Conservation (phyloP, 2,888 invertebrate genomes). For the Chloromyia formosa region DNA sequence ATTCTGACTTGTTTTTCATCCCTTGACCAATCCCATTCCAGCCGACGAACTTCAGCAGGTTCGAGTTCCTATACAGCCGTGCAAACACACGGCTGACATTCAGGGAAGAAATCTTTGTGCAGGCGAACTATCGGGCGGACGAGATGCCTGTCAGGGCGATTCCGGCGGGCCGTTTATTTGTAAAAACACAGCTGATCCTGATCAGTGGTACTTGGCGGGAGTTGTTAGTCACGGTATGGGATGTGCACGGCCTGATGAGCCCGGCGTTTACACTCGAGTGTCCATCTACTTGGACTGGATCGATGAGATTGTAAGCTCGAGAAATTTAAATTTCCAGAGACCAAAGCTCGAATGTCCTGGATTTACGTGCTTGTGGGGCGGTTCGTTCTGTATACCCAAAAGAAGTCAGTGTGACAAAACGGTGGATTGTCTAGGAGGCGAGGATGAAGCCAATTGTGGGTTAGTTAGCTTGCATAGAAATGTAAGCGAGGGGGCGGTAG, state of each 20-base stretch:
- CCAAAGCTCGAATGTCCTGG: constrained; percentile 77
- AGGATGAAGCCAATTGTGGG: constrained; percentile 79
- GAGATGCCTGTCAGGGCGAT: constrained; percentile 80
- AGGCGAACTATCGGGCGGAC: constrained; percentile 76
- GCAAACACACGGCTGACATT: constrained; percentile 73
- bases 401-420: constrained; percentile 75
- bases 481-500: neutral
- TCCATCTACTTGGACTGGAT: constrained; percentile 81
- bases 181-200: constrained; percentile 71
- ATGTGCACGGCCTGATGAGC: constrained; percentile 80
- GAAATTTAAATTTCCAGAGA: constrained; percentile 55
- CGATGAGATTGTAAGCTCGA: constrained; percentile 63
- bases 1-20: no score
- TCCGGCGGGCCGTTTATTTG: constrained; percentile 88
- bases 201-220: constrained; percentile 83
- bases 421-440: constrained; percentile 80
- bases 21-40: constrained; percentile 56
- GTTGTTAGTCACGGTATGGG: constrained; percentile 89
- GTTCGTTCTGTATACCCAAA: constrained; percentile 73
- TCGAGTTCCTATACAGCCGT: constrained; percentile 74
- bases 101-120: constrained; percentile 80
- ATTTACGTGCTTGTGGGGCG: constrained; percentile 73
- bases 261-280: constrained; percentile 84
- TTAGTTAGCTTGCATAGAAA: neutral
- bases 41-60: constrained; percentile 86